Evolutionary conservation across 1,140 invertebrate species (phyloP).

Genomic region (Nebria ingens): DNA sequence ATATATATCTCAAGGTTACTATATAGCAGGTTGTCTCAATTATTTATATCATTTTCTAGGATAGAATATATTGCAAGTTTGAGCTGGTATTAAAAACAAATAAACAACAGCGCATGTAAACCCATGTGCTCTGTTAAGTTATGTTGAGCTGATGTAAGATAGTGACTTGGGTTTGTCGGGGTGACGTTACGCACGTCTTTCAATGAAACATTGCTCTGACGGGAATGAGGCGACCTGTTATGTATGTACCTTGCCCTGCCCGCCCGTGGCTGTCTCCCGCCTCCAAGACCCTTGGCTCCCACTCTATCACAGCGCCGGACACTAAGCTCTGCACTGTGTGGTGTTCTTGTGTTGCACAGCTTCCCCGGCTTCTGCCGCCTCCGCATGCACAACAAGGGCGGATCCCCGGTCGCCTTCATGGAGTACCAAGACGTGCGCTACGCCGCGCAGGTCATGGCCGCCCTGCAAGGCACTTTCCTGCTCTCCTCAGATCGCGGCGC

Average conservation of each 20-base stretch:
- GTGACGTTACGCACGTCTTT: no score
- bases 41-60: no score
- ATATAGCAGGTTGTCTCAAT: no score
- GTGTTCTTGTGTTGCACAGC: constrained; percentile 53
- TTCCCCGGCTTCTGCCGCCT: constrained; percentile 94
- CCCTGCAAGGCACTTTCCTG: constrained; percentile 88
- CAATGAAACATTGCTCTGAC: no score
- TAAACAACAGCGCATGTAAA: no score
- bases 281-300: constrained; percentile 9
- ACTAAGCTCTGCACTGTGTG: constrained; percentile 13
- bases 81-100: no score
- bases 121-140: no score
- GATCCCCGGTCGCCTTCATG: constrained; percentile 89
- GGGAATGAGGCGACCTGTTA: no score
- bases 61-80: no score
- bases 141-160: no score
- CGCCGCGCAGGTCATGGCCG: constrained; percentile 81
- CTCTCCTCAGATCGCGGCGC: constrained; percentile 89
- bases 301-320: constrained; percentile 23
- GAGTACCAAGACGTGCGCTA: constrained; percentile 88
- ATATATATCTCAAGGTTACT: no score
- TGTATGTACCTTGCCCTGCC: background rate
- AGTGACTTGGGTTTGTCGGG: no score
- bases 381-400: constrained; percentile 92
- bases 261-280: constrained; percentile 13